Base-by-base conservation (phyloP, 2,113 vertebrate species). In the Daphoenositta chrysoptera region DNA sequence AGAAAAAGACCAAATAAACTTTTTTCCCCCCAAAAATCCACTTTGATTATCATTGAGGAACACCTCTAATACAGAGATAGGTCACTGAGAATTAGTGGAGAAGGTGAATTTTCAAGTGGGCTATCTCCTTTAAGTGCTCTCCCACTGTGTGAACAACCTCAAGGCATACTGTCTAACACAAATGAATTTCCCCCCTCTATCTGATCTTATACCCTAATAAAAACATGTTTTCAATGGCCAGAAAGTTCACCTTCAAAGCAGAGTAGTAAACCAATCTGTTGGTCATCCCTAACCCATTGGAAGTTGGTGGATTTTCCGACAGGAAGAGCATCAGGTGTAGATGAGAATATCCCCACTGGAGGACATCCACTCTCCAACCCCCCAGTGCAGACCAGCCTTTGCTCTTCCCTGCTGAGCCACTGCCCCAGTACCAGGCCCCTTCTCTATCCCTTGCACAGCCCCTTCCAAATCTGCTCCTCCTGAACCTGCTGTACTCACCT, bases 371-470 rank as follows among this genome's bases (percentile, higher is more conserved):
- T 31, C 8, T 77, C 39, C 42, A 78, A 1, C 17, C 30, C 83
- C 30, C 33, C n/a, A 33, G 26, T 58, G 23, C 39, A 75, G 75
- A 90, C 14, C 18, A n/a, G 12, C 30, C 47, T 54, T 69, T 2
- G 6, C 17, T 50, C 27, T 26, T 48, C 24, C 40, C 44, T 35
- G 11, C 4, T 30, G 37, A 81, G 15, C 40, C 0, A 0, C 31
- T 81, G 33, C 14, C 9, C 14, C 45, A 30, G 3, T 6, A 35
- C 28, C 73, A 78, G 39, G 7, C 8, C 45, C 45, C 33, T 64
- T 68, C 73, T 73, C 50, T 47, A 2, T 11, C 1, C 2, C 35
- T 72, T 1, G 0, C 45, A 42, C 27, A 22, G 42, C 18, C 58
- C 27, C 37, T 73, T 92, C 48, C 68, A 69, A 24, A 66, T 54